Evolutionary conservation across 2,797 vertebrate genomes (phyloP), one percentile per base, ranked within the genome.

Genomic region (Tenualosa ilisha): DNA sequence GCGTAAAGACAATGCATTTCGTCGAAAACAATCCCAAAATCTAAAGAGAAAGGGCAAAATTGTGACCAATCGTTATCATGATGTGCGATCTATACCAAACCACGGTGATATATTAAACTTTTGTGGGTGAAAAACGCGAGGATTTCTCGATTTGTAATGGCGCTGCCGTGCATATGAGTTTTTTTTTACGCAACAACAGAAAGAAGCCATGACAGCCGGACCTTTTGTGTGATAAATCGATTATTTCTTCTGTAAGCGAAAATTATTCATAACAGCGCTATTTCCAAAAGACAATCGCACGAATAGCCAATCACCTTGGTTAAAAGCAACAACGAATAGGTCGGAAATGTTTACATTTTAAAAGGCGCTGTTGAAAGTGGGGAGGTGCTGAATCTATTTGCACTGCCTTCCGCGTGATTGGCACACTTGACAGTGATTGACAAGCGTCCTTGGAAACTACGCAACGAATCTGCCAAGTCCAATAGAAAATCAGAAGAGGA

Each of bases 401-500:
- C 89, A 86, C 89, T 93, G 61, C 92, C 91, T 92, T 94, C 86
- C 91, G 96, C 92, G 93, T 94, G 97, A 98, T 97, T 98, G 97
- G 97, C 95, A 94, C 94, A 96, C 92, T 92, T 95, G 96, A 95
- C 95, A 94, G 94, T 97, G 98, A 99, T 96, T 97, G 97, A 97
- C 97, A 97, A 95, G 94, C 92, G 94, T 94, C 96, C 96, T 96
- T 96, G 96, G 97, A 95, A 97, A 97, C 96, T 93, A 91, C 89
- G 93, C 95, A 94, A 94, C 96, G 96, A 96, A 95, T 97, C 97
- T 97, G 95, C 97, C 96, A 96, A 96, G 95, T 96, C 96, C 96
- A 96, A 96, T 96, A 96, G 97, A 94, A 91, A 95, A 94, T 95
- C 95, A 94, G 92, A 92, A 90, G 92, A 93, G 95, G 93, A 93